Evolutionary conservation across 2,797 vertebrate species (phyloP).

Genomic region (Tauraco hartlaubi): DNA sequence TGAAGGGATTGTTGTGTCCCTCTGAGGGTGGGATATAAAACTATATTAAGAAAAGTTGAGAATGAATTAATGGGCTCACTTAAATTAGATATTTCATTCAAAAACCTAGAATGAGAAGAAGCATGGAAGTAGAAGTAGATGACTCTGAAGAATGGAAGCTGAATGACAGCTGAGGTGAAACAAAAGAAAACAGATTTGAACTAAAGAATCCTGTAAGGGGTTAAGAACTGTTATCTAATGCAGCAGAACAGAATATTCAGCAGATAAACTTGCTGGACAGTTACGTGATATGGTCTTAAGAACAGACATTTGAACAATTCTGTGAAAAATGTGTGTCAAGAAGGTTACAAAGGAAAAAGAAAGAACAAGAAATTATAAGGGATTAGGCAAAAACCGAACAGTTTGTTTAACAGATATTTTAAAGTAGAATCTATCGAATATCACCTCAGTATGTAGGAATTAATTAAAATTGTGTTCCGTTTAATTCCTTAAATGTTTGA

Average conservation of each 20-base stretch:
- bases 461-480: neutral
- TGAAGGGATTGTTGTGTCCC: neutral
- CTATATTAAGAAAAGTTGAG: neutral
- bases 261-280: neutral
- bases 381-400: neutral
- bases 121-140: rapidly evolving
- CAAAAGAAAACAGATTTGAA: neutral
- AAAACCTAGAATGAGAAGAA: neutral
- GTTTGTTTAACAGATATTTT: neutral
- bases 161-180: neutral
- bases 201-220: neutral
- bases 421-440: neutral
- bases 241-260: neutral
- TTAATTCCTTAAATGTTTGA: neutral
- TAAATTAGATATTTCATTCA: neutral
- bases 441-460: neutral
- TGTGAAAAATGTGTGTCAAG: neutral
- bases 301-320: neutral
- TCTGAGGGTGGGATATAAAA: neutral
- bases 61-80: neutral
- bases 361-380: neutral
- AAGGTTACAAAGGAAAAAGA: neutral
- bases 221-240: neutral
- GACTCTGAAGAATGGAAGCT: neutral
- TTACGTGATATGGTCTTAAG: neutral